These are phyloP conservation scores for Pyralis farinalis DNA, from an alignment of 2,888 invertebrate genomes.

Conservation along the genomic window DNA sequence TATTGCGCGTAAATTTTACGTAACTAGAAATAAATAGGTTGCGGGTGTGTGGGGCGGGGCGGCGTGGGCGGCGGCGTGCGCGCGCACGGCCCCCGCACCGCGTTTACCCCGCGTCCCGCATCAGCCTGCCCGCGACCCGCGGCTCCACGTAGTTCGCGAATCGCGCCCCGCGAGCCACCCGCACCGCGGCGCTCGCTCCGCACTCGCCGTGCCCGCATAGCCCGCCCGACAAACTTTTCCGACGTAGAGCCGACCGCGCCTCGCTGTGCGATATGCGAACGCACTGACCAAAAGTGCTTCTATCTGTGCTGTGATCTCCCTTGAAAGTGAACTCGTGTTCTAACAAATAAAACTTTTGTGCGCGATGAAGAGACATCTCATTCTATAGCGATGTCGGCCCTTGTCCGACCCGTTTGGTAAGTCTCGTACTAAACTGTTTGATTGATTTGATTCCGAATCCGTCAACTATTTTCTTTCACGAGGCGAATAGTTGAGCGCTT, in stretches of 20 bases:
- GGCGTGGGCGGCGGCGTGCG: slow-evolving; percentile 70
- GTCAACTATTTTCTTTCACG: slow-evolving; percentile 42
- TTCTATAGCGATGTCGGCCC: slow-evolving; percentile 80
- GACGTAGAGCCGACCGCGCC: slow-evolving; percentile 37
- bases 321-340: slow-evolving; percentile 49
- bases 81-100: slow-evolving; percentile 44
- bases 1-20: slow-evolving; percentile 81
- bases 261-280: slow-evolving; percentile 39
- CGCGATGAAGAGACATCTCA: slow-evolving; percentile 64
- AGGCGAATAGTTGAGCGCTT: slow-evolving; percentile 33
- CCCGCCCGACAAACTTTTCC: slow-evolving; percentile 69
- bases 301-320: slow-evolving; percentile 55
- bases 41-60: slow-evolving; percentile 78
- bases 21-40: slow-evolving; percentile 82
- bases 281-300: slow-evolving; percentile 35
- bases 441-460: slow-evolving; percentile 25
- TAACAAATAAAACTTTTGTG: slow-evolving; percentile 52
- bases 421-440: slow-evolving; percentile 36
- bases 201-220: slow-evolving; percentile 42
- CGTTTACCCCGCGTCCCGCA: slow-evolving; percentile 35
- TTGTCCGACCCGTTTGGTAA: slow-evolving; percentile 80
- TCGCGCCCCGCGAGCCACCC: slow-evolving; percentile 72
- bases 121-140: slow-evolving; percentile 28
- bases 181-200: slow-evolving; percentile 47
- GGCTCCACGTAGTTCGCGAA: slow-evolving; percentile 64